Evolutionary conservation across 2,888 invertebrate genomes (phyloP).

Genomic region (Tetranychus truncatus): DNA sequence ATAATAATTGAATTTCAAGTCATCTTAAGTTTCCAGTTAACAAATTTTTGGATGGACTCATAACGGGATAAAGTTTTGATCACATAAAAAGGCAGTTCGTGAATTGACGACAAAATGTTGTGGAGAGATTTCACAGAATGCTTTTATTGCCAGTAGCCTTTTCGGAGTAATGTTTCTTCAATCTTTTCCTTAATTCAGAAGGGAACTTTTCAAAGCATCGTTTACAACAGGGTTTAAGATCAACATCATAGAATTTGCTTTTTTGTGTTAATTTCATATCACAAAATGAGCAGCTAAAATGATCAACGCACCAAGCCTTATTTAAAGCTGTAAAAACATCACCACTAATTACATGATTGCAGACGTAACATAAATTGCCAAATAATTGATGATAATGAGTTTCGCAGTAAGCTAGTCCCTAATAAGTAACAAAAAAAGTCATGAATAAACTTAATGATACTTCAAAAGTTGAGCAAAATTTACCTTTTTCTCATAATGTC

Average conservation of each 20-base stretch:
- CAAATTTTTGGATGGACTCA: background rate
- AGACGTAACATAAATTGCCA: conserved; percentile 94
- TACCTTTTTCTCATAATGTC: conserved; percentile 23
- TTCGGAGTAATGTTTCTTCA: conserved; percentile 34
- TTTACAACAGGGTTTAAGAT: conserved; percentile 88
- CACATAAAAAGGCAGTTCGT: background rate
- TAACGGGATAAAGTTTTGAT: background rate
- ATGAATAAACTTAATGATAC: background rate
- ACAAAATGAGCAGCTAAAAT: conserved; percentile 92
- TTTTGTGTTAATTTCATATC: conserved; percentile 88
- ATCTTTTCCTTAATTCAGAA: conserved; percentile 68
- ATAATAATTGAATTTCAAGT: background rate
- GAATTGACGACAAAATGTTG: background rate
- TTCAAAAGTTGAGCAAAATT: background rate
- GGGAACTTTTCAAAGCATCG: conserved; percentile 96
- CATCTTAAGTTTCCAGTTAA: background rate
- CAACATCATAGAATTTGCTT: conserved; percentile 95
- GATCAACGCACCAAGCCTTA: conserved; percentile 97
- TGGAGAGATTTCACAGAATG: conserved; percentile 14
- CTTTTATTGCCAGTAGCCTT: conserved; percentile 19
- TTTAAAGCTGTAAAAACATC: conserved; percentile 95
- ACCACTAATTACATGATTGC: conserved; percentile 91
- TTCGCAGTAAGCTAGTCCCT: conserved; percentile 95
- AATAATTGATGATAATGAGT: conserved; percentile 97
- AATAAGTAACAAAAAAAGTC: background rate